Conservation (phyloP, 2,797 vertebrate genomes). For the Eidolon dupreanum region DNA sequence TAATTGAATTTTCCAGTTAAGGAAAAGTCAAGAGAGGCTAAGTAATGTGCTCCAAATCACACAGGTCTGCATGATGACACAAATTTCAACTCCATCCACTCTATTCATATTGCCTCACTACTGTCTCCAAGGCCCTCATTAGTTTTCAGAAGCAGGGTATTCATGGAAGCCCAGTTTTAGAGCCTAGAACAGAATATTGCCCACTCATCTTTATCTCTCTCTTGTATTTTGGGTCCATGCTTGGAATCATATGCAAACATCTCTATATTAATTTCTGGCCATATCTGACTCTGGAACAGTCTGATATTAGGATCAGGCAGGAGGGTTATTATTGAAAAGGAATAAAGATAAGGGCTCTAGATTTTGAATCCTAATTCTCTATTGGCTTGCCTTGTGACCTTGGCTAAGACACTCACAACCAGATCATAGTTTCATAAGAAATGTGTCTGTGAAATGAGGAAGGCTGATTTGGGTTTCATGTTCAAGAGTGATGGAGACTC, state of each 20-base stretch:
- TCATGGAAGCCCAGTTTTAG: not conserved
- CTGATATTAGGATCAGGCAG: not conserved
- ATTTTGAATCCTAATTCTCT: not conserved
- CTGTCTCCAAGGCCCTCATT: not conserved
- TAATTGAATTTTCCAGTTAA: not conserved
- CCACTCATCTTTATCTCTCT: not conserved
- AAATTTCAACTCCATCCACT: not conserved
- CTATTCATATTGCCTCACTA: not conserved
- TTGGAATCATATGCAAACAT: not conserved
- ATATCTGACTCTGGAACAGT: not conserved
- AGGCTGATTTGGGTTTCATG: not conserved
- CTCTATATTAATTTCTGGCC: not conserved
- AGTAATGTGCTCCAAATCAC: not conserved
- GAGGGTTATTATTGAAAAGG: not conserved
- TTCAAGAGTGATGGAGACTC: not conserved
- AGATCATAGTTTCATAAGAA: not conserved
- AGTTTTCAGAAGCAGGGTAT: not conserved
- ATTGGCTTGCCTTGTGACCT: not conserved
- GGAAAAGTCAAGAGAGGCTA: not conserved
- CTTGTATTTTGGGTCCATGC: not conserved
- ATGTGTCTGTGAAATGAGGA: not conserved
- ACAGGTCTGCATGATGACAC: too few relatives aligned
- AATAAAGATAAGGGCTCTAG: not conserved
- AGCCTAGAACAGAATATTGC: not conserved
- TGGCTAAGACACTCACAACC: not conserved